A percentile compares a stretch with the other conserved stretches of the same genome.
These are phyloP conservation scores for Drosophila ohnishii DNA, from an alignment of 1,140 invertebrate species.

Conservation along the genomic window DNA sequence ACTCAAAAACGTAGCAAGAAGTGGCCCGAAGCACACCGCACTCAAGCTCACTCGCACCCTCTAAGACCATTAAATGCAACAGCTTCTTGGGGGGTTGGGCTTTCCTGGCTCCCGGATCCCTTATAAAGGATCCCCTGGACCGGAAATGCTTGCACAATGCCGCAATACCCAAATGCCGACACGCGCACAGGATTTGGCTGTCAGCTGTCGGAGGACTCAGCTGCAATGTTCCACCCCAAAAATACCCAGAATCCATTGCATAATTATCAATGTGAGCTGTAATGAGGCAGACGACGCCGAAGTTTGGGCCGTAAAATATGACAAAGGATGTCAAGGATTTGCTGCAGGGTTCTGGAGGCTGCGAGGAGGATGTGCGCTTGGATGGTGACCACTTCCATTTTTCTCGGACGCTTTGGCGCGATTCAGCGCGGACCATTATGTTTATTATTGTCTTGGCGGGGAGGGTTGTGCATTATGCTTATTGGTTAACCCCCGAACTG, in stretches of 20 bases:
- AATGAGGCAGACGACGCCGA: conserved; percentile 62
- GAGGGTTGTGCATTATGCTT: conserved; percentile 66
- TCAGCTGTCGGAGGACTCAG: conserved; percentile 54
- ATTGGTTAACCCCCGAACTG: conserved; percentile 53
- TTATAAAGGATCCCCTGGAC: conserved; percentile 7
- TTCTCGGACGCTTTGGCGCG: conserved; percentile 58
- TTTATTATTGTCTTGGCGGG: conserved; percentile 72
- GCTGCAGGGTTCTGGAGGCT: conserved; percentile 27
- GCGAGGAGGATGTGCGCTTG: conserved; percentile 17
- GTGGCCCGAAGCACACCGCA: conserved; percentile 36
- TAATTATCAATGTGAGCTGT: conserved; percentile 73
- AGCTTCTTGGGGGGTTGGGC: conserved; percentile 61
- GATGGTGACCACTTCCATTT: conserved; percentile 41
- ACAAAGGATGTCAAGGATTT: conserved; percentile 62
- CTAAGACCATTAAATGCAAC: conserved; percentile 74
- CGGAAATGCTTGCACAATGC: conserved; percentile 77
- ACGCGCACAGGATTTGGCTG: conserved; percentile 73
- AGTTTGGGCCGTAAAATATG: conserved; percentile 58
- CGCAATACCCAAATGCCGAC: conserved; percentile 76
- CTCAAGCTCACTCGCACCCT: conserved; percentile 11
- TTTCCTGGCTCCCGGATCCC: conserved; percentile 17
- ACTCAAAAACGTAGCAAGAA: conserved; percentile 63
- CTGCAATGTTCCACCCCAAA: conserved; percentile 49
- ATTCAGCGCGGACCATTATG: conserved; percentile 71
- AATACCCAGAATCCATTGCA: conserved; percentile 41